Evolutionary conservation across 1,140 invertebrate genomes (phyloP), one percentile per base, ranked within the genome.

Genomic region (Mercenaria mercenaria): DNA sequence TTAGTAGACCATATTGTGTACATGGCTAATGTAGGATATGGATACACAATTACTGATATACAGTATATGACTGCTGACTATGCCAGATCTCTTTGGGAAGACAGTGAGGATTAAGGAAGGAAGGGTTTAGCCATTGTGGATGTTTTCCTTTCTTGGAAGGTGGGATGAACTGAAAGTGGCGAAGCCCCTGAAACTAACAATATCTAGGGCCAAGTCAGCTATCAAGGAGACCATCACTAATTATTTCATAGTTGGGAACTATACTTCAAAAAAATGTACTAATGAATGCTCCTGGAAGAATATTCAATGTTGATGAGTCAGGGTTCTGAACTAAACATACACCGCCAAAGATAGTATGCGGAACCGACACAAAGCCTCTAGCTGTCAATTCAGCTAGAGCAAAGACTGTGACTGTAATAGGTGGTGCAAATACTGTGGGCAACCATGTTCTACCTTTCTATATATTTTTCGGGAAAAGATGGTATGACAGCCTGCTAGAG

Each of bases 291-390:
- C 85, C 85, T 23, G 47, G 76, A 32, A 29, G 29, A 0, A 91
- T 91, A 29, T 87, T 56, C 18, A 74, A 85, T 74, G 47, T 90
- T 29, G 83, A 90, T 64, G 89, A 90, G 47, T 80, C 41, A 2
- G 85, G 39, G 11, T 52, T 91, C 8, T 15, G 0, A 10, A 84
- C 69, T n/a, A 79, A 91, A 59, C 64, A 91, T n/a, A 41, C 0
- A 11, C 59, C 80, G 15, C 15, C 26, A 1, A 67, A 84, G 56
- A 84, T 77, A 29, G 79, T 91, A 13, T 39, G 34, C 26, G 77
- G 23, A 43, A 76, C 56, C 39, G 29, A 83, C 18, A 34, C 41
- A 23, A 77, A 32, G 52, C 18, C 85, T 4, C 76, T 83, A 37
- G 6, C 29, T 20, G 79, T 88, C 6, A 84, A 56, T 37, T 76